These are phyloP conservation scores for Lucifuga dentata DNA, from an alignment of 2,113 vertebrate species.

Conservation along the genomic window DNA sequence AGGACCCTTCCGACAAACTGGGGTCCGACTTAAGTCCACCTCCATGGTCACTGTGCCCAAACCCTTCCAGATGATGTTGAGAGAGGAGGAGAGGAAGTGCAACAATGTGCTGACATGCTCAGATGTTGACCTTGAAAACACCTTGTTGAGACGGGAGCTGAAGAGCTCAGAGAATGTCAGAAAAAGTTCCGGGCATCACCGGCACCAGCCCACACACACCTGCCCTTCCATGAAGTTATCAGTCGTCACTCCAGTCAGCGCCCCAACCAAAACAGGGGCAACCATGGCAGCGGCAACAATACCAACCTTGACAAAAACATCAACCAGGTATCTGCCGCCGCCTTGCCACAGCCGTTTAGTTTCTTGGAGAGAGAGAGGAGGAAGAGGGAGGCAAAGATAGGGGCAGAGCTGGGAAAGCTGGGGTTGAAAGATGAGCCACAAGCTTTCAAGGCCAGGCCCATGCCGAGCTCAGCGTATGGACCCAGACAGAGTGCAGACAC, in stretches of 20 bases:
- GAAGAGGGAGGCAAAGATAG: conserved; percentile 83
- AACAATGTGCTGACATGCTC: conserved; percentile 84
- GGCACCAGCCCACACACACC: conserved; percentile 83
- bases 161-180: conserved; percentile 89
- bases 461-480: conserved; percentile 85
- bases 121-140: conserved; percentile 83
- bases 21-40: conserved; percentile 65
- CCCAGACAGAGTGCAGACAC: conserved; percentile 37
- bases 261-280: neutral
- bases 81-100: conserved; percentile 89
- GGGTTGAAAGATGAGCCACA: conserved; percentile 70
- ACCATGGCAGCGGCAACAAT: neutral
- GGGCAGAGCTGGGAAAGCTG: conserved; percentile 80
- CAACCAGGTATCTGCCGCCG: conserved; percentile 68
- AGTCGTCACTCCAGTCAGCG: conserved; percentile 73
- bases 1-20: conserved; percentile 1
- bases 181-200: conserved; percentile 91
- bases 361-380: conserved; percentile 89
- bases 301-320: conserved; percentile 61
- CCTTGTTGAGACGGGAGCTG: conserved; percentile 82
- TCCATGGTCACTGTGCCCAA: conserved; percentile 88
- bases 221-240: conserved; percentile 85
- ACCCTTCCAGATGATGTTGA: conserved; percentile 94
- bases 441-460: conserved; percentile 87
- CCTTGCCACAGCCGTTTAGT: conserved; percentile 85